These are phyloP conservation scores for Pandemis heparana DNA, from an alignment of 2,888 invertebrate genomes.

Conservation along the genomic window DNA sequence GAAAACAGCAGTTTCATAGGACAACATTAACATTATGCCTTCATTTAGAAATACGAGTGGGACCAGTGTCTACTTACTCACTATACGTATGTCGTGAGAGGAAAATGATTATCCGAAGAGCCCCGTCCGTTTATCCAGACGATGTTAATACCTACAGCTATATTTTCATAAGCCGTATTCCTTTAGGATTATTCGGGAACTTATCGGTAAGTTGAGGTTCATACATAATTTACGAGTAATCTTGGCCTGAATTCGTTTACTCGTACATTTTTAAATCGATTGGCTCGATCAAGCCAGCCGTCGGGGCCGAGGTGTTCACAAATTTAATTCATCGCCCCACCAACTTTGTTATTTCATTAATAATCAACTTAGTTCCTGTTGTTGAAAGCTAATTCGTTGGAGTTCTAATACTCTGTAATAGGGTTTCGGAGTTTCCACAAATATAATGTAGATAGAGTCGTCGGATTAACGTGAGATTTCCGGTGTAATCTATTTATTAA, in stretches of 20 bases:
- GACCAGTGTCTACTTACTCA: background rate
- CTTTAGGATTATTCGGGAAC: slow-evolving; percentile 31
- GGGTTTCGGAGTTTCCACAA: background rate
- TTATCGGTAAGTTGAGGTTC: slow-evolving; percentile 35
- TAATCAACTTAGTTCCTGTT: slow-evolving; percentile 7
- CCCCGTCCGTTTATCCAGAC: background rate
- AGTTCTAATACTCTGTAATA: slow-evolving; percentile 1
- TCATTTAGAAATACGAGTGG: background rate
- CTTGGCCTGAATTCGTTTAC: slow-evolving; percentile 34
- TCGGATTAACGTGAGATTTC: slow-evolving; percentile 3
- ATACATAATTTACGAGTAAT: slow-evolving; percentile 42
- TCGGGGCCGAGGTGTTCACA: slow-evolving; percentile 26
- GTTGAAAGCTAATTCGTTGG: slow-evolving; percentile 12
- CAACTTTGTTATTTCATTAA: slow-evolving; percentile 14
- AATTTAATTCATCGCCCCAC: slow-evolving; percentile 26
- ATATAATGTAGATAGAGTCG: background rate
- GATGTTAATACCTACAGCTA: slow-evolving; percentile 11
- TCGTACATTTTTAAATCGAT: slow-evolving; percentile 35
- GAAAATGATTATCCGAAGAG: background rate
- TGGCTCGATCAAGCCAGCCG: slow-evolving; percentile 20
- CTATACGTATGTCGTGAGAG: background rate
- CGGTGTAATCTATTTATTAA: background rate
- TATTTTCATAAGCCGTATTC: slow-evolving; percentile 24
- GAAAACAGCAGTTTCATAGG: too few species aligned
- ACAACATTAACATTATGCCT: background rate